Base-by-base conservation (phyloP, 1,140 invertebrate genomes). In the Ladona fulva region DNA sequence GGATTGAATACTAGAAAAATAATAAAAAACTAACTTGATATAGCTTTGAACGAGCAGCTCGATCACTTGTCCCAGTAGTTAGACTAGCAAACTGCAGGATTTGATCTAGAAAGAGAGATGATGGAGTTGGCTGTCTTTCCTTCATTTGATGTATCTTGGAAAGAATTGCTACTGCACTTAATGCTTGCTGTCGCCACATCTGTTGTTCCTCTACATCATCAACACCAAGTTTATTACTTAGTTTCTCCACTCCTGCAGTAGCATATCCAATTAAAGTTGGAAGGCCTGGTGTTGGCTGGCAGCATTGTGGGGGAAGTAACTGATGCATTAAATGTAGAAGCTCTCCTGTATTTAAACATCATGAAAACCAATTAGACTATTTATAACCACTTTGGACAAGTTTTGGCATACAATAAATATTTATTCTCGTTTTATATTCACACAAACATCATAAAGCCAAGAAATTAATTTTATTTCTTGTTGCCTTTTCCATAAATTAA, bases 241-340 rank as follows among this genome's bases (percentile, higher is more conserved):
- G 77, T 74, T 75, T 37, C 25, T 77, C 37, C 52, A 75, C 29
- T 1, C 91, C 91, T 25, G 88, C 88, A n/a, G 92, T 90, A 12
- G 94, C 94, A 80, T 94, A 90, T 0, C 91, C 88, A 79, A 97
- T 85, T 22, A 98, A 85, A 78, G 90, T 90, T 0, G 95, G 94
- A 77, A 97, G 85, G 7, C 94, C 91, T 8, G 95, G 93, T 52
- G 91, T 92, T 37, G 94, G 87, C 82, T 93, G 91, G 83, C 91
- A 93, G 80, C 94, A 92, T 82, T 97, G 94, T 12, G 92, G 88
- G 42, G 96, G 95, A 79, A 97, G 85, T 59, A 95, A 88, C 22
- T 90, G 88, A 83, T 95, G 93, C 81, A 95, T 91, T 81, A 97
- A 87, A 85, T 97, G 93, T 77, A 97, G 84, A 42, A 98, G 86